phyloP scores from a whole-genome alignment of 2,888 invertebrate species.

The Phlogophora meticulosa region DNA sequence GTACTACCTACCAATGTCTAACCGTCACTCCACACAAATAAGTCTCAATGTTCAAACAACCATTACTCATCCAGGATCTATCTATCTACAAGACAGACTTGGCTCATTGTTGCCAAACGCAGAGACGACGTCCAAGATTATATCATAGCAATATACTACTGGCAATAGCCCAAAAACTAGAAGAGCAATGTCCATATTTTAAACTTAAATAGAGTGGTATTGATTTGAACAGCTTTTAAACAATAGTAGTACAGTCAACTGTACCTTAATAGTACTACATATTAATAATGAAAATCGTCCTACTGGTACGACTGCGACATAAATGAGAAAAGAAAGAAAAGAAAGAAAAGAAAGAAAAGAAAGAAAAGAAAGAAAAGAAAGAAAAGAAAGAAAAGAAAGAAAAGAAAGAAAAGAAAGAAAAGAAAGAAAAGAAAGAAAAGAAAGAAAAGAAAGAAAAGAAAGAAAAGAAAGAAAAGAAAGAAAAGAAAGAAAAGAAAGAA shows the following conservation, averaged over 20 bases:
- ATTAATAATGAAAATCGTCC: no score
- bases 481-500: no score
- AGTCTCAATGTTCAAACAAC: slow-evolving; percentile 25
- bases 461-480: no score
- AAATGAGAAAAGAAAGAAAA: no score
- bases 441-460: no score
- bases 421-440: no score
- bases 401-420: no score
- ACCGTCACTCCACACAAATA: neutral
- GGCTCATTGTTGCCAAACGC: slow-evolving; percentile 27
- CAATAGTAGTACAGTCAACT: neutral
- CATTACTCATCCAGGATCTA: slow-evolving; percentile 28
- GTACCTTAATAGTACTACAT: no score
- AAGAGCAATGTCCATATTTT: neutral
- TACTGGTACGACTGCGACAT: no score
- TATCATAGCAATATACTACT: slow-evolving; percentile 34
- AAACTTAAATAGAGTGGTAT: slow-evolving; percentile 5
- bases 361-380: no score
- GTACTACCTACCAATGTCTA: neutral
- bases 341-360: no score
- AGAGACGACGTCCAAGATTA: slow-evolving; percentile 28
- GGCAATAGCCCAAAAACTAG: slow-evolving; percentile 35
- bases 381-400: no score
- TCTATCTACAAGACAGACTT: slow-evolving; percentile 30
- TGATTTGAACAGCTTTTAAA: neutral